Base-by-base conservation (phyloP, 2,113 vertebrate species). In the Danio rerio region DNA sequence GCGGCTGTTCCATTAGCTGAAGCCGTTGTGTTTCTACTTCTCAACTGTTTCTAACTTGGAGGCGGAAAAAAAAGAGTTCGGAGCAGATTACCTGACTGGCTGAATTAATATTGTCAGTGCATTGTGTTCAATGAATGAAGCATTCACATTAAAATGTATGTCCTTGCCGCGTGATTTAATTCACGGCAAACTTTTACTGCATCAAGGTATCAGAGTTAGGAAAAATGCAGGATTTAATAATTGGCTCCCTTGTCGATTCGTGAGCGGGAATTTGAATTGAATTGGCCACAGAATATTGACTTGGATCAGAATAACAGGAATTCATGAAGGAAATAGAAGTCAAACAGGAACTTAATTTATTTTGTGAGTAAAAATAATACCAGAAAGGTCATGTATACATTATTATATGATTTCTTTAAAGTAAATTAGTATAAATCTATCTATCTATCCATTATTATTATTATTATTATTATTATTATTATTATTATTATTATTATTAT, bases 101-200 rank as follows among this genome's bases (percentile, higher is more conserved):
- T 68, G 65, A 9, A 68, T 4, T 68, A n/a, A 65, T 65, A 47
- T 16, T 68, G 43, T 47, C 65, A 68, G 65, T 11, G 65, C 42
- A 18, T 47, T 47, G 42, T 0, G 31, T n/a, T 47, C 43, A 16
- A 47, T 68, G 47, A 68, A 68, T 43, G 0, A 9, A 11, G 42
- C 43, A 18, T 68, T 47, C 2, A n/a, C 65, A 68, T 68, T 68
- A 11, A 47, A 68, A 68, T 68, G 16, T 68, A 68, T 68, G 65
- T 43, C 43, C 65, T 68, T 45, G 65, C 42, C 42, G 45, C 15
- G n/a, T 68, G 11, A 68, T 47, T 68, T 18, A 11, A 68, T 68
- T 68, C 65, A 68, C 42, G 47, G 42, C 2, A 18, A 68, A 31
- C 31, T 31, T 6, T 11, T 68, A 45, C 2, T 68, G 9, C 16